A percentile compares a stretch with the other conserved stretches of the same genome.
Evolutionary conservation across 2,797 vertebrate species (phyloP).

Genomic region (Diplodus sargus): DNA sequence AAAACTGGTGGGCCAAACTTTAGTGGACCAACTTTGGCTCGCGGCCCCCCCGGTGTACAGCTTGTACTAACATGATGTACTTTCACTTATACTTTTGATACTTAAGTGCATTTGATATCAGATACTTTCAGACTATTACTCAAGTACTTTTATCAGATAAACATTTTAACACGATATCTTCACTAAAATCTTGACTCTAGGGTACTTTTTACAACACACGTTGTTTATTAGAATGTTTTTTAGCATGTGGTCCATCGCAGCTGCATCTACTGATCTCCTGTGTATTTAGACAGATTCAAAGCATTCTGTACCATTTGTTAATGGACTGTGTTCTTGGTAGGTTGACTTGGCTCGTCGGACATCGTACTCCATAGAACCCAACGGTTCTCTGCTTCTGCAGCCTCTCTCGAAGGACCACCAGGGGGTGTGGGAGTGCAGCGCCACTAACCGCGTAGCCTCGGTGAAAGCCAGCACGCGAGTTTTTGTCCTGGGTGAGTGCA

Average conservation of each 20-base stretch:
- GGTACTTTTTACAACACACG: no score
- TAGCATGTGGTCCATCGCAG: background rate
- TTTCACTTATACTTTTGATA: no score
- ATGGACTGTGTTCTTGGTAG: slow-evolving; percentile 68
- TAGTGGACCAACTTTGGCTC: no score
- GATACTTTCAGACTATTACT: no score
- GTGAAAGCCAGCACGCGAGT: slow-evolving; percentile 84
- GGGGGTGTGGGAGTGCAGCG: slow-evolving; percentile 90
- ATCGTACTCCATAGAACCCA: slow-evolving; percentile 81
- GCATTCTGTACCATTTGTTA: slow-evolving; percentile 2
- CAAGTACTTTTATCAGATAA: no score
- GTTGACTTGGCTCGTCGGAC: slow-evolving; percentile 78
- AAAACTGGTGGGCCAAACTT: no score
- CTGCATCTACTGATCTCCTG: no score
- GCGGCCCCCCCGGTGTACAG: no score
- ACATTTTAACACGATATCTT: no score
- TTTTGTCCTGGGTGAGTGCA: slow-evolving; percentile 90
- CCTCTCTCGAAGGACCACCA: slow-evolving; percentile 92
- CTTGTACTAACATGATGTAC: no score
- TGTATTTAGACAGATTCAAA: background rate
- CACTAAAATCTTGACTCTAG: no score
- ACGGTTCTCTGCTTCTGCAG: slow-evolving; percentile 89
- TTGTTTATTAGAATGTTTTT: background rate
- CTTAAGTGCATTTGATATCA: no score
- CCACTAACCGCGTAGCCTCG: slow-evolving; percentile 87